Conservation (phyloP, 2,797 vertebrate genomes). For the Ibycter americanus region DNA sequence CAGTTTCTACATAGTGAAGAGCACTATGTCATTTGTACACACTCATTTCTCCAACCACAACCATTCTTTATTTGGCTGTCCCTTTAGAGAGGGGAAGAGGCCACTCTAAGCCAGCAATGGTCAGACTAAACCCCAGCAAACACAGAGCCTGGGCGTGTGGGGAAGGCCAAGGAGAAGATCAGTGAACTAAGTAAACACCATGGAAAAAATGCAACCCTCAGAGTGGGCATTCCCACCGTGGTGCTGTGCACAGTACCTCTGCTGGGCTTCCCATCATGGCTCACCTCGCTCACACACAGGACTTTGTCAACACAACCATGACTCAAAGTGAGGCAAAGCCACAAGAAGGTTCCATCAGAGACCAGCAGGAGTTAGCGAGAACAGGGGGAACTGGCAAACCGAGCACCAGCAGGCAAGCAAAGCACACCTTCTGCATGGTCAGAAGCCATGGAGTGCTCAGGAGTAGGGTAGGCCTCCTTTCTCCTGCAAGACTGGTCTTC, state of each 20-base stretch:
- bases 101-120: not conserved
- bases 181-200: not conserved
- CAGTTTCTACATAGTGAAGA: not conserved
- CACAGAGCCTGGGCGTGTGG: not conserved
- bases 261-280: not conserved
- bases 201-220: not conserved
- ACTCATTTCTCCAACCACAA: constrained; percentile 23
- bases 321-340: constrained; percentile 19
- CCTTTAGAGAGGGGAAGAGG: not conserved
- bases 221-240: not conserved
- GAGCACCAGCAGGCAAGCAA: not conserved
- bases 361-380: not conserved
- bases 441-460: not conserved
- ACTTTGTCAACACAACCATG: not conserved
- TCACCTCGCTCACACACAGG: not conserved
- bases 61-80: not conserved
- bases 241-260: not conserved
- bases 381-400: not conserved
- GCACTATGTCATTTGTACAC: not conserved
- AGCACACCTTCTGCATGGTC: not conserved
- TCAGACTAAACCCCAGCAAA: constrained; percentile 20
- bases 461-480: not conserved
- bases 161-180: not conserved
- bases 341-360: constrained; percentile 3
- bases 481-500: not conserved